Conservation (phyloP, 1,140 invertebrate species). For the Saccostrea glomerata region DNA sequence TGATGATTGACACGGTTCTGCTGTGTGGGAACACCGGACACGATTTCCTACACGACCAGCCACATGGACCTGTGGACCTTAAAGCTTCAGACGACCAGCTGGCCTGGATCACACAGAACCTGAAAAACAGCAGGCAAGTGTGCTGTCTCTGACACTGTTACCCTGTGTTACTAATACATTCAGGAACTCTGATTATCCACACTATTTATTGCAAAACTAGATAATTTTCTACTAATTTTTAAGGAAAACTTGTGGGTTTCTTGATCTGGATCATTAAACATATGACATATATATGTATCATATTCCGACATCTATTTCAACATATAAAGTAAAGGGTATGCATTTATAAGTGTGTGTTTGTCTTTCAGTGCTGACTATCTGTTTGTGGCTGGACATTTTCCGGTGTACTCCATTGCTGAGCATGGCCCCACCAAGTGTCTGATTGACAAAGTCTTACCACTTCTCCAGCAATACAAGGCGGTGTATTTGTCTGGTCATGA, state of each 20-base stretch:
- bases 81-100: constrained; percentile 76
- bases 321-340: no score
- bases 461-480: constrained; percentile 79
- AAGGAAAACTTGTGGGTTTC: no score
- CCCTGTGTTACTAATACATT: no score
- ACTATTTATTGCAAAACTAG: no score
- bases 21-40: constrained; percentile 79
- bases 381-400: constrained; percentile 81
- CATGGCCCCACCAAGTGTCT: constrained; percentile 80
- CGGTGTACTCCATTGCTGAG: constrained; percentile 79
- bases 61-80: constrained; percentile 60
- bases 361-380: constrained; percentile 65
- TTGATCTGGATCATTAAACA: no score
- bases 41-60: constrained; percentile 61
- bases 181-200: no score
- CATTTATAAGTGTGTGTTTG: not conserved
- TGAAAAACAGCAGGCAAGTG: constrained; percentile 64
- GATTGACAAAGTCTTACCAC: constrained; percentile 74
- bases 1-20: constrained; percentile 80
- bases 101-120: constrained; percentile 78
- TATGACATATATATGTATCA: no score
- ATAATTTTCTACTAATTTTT: no score
- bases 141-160: not conserved
- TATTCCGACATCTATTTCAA: no score
- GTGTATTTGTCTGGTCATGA: constrained; percentile 82